Percentiles rank a stretch among this genome's conserved stretches.
Conservation (phyloP, 2,113 vertebrate species). For the Planiliza haematocheilus region DNA sequence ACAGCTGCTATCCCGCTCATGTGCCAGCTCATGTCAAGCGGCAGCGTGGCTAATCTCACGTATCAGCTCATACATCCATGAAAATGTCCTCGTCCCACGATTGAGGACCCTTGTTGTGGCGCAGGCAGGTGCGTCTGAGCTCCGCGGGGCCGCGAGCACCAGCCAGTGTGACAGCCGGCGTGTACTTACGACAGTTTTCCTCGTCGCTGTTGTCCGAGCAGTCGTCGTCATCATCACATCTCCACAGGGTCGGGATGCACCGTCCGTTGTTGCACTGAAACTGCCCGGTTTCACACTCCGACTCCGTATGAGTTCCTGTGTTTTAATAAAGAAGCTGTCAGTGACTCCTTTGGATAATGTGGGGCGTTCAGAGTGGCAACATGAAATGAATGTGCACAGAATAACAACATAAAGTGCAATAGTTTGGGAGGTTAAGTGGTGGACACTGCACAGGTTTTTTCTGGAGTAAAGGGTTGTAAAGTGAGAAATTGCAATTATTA, state of each 20-base stretch:
- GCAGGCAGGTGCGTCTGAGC: neutral
- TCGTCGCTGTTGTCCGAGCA: slow-evolving; percentile 97
- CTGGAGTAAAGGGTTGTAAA: neutral
- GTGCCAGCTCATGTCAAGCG: neutral
- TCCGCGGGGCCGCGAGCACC: neutral
- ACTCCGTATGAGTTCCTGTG: slow-evolving; percentile 83
- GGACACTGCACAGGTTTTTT: neutral
- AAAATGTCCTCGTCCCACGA: neutral
- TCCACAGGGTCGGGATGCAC: slow-evolving; percentile 95
- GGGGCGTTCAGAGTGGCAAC: neutral
- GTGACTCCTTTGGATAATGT: neutral
- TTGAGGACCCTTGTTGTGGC: too few species aligned
- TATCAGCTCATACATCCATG: neutral
- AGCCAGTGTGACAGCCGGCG: neutral
- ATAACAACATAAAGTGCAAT: neutral
- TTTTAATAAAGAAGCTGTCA: neutral
- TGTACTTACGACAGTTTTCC: slow-evolving; percentile 95
- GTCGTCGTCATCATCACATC: slow-evolving; percentile 96
- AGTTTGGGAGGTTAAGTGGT: slow-evolving; percentile 2
- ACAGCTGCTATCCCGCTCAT: neutral
- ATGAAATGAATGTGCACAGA: neutral
- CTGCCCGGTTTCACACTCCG: slow-evolving; percentile 91
- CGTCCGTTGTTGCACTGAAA: slow-evolving; percentile 94
- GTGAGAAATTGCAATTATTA: neutral
- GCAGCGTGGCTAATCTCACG: neutral